phyloP scores from a whole-genome alignment of 1,140 invertebrate genomes.

The Epicauta chinensis region DNA sequence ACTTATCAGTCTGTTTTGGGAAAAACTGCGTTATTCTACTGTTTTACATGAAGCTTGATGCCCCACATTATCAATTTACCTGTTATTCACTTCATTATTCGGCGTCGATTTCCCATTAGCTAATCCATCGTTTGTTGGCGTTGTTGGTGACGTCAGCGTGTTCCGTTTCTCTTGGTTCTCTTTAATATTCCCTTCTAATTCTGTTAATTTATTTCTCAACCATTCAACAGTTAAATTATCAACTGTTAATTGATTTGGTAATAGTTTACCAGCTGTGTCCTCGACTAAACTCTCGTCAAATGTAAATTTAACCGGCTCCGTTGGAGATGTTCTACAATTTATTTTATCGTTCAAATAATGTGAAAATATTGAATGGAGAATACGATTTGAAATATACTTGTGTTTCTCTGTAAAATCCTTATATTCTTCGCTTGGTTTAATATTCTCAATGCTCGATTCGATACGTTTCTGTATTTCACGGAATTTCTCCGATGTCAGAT shows the following conservation, averaged over 20 bases:
- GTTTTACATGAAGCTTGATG: no score
- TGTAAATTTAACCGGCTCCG: constrained; percentile 65
- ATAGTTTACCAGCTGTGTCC: constrained; percentile 72
- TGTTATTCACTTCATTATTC: constrained; percentile 35
- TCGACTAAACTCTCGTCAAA: constrained; percentile 82
- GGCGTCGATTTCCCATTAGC: constrained; percentile 34
- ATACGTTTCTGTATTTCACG: constrained; percentile 65
- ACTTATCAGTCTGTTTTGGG: constrained; percentile 20
- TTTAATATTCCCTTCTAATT: constrained; percentile 65
- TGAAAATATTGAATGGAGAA: no score
- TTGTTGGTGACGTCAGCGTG: constrained; percentile 11
- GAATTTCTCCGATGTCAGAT: constrained; percentile 71
- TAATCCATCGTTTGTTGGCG: constrained; percentile 12
- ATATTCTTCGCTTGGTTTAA: constrained; percentile 75
- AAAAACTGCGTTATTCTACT: not conserved
- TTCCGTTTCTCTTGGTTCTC: constrained; percentile 61
- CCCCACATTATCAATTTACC: no score
- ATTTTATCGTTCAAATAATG: not conserved
- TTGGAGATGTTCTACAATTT: constrained; percentile 60
- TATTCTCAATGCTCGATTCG: constrained; percentile 60
- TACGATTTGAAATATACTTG: constrained; percentile 56
- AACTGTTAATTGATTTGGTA: constrained; percentile 76
- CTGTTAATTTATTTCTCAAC: constrained; percentile 67
- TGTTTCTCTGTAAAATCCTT: constrained; percentile 77
- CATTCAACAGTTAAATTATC: constrained; percentile 88